These are phyloP conservation scores for Micromussa lordhowensis DNA, from an alignment of 92 coral and sea anemone genomes.

Conservation along the genomic window DNA sequence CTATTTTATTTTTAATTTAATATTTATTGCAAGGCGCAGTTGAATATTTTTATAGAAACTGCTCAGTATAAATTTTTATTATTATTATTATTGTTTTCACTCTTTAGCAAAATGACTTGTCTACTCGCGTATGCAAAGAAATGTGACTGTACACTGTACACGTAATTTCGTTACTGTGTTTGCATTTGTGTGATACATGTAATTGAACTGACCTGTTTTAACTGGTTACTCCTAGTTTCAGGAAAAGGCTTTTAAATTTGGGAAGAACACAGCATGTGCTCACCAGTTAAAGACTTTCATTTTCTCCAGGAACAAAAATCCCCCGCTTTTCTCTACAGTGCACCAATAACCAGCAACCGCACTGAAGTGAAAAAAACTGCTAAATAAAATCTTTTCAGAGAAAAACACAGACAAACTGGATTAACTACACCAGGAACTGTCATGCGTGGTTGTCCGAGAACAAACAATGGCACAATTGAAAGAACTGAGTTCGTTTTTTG, in stretches of 20 bases:
- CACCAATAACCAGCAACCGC: conserved; percentile 62
- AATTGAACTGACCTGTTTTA: too few relatives aligned
- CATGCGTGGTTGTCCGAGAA: conserved; percentile 29
- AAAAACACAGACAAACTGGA: conserved; percentile 46
- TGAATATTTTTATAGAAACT: too few relatives aligned
- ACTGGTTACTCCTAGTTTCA: conserved; percentile 75
- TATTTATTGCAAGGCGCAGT: too few relatives aligned
- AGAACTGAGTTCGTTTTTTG: conserved; percentile 59
- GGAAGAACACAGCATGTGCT: conserved; percentile 86
- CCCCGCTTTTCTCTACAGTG: conserved; percentile 52
- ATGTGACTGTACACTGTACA: too few relatives aligned
- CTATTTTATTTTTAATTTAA: too few relatives aligned
- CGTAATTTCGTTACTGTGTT: too few relatives aligned
- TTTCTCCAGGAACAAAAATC: conserved; percentile 60
- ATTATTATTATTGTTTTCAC: too few relatives aligned
- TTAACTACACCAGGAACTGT: conserved; percentile 48
- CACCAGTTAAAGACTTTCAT: conserved; percentile 88
- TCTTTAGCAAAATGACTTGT: too few relatives aligned
- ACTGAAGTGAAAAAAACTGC: conserved; percentile 44
- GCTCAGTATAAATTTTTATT: too few relatives aligned
- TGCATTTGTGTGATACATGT: too few relatives aligned
- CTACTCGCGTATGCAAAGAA: too few relatives aligned
- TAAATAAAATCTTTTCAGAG: conserved; percentile 36
- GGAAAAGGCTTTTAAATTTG: conserved; percentile 87
- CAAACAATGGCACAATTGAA: conserved; percentile 34